Conservation (phyloP, 2,113 vertebrate species). For the Boulengerochromis microlepis region DNA sequence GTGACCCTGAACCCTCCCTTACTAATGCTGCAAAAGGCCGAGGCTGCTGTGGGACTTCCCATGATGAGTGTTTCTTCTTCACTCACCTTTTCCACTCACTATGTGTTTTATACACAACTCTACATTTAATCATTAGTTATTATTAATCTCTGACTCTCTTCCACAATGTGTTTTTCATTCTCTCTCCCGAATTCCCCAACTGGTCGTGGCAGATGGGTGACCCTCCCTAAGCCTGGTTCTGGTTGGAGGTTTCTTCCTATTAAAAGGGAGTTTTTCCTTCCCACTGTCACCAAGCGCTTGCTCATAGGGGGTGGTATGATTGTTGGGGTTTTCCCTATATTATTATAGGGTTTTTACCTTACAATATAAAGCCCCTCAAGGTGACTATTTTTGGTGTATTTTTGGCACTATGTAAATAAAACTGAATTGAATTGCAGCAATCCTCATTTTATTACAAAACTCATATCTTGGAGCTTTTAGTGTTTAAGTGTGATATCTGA, state of each 20-base stretch:
- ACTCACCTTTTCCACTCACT: background rate
- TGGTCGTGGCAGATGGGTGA: background rate
- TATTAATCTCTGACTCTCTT: background rate
- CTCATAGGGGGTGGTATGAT: background rate
- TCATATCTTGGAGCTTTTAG: background rate
- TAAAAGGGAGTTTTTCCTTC: background rate
- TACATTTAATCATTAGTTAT: background rate
- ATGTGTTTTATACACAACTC: background rate
- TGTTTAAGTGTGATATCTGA: background rate
- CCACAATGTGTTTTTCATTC: background rate
- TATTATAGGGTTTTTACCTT: background rate
- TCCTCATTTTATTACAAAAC: background rate
- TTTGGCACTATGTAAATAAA: background rate
- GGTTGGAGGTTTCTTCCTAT: background rate
- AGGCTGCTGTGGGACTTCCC: background rate
- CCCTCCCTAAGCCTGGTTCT: background rate
- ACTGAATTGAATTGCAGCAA: background rate
- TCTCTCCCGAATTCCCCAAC: background rate
- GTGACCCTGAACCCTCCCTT: too few species aligned
- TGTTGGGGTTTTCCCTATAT: background rate
- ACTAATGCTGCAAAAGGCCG: background rate
- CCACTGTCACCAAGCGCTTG: background rate
- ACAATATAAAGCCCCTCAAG: background rate
- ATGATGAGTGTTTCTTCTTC: background rate
- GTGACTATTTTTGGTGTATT: background rate